Evolutionary conservation across 2,888 invertebrate genomes (phyloP).

Genomic region (Drosophila recens): DNA sequence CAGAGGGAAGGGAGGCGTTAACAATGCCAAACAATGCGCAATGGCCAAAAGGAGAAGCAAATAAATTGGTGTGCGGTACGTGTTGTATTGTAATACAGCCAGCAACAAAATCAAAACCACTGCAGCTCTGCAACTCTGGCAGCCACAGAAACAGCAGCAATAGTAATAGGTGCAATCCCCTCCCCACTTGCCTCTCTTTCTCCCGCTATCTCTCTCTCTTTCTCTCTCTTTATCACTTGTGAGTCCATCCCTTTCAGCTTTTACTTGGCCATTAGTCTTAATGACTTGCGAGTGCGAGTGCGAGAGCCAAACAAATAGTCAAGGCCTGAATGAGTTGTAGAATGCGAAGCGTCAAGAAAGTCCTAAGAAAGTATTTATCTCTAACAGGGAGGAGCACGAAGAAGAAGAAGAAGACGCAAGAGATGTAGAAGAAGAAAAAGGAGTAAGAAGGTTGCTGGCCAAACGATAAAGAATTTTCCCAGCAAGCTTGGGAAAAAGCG

Average conservation of each 20-base stretch:
- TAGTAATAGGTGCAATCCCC: slow-evolving; percentile 13
- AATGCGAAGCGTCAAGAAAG: slow-evolving; percentile 49
- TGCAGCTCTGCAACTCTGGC: slow-evolving; percentile 33
- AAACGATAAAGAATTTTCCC: slow-evolving; percentile 10
- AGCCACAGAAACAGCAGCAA: slow-evolving; percentile 26
- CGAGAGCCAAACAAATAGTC: slow-evolving; percentile 39
- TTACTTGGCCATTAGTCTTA: slow-evolving; percentile 81
- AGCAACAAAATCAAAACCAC: slow-evolving; percentile 75
- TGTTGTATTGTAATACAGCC: slow-evolving; percentile 54
- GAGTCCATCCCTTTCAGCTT: slow-evolving; percentile 9
- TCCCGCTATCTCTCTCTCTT: background rate
- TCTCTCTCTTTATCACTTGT: slow-evolving; percentile 3
- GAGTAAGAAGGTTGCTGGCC: background rate
- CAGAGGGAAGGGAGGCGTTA: slow-evolving; percentile 1
- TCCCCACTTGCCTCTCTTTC: background rate
- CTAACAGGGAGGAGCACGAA: background rate
- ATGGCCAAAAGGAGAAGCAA: slow-evolving; percentile 55
- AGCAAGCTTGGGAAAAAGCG: slow-evolving; percentile 19
- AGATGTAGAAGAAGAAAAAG: background rate
- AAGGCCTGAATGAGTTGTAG: slow-evolving; percentile 51
- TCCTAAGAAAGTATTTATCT: slow-evolving; percentile 64
- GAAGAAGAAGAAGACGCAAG: background rate
- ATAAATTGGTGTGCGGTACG: slow-evolving; percentile 52
- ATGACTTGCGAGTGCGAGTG: slow-evolving; percentile 63
- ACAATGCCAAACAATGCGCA: slow-evolving; percentile 45